Evolutionary conservation across 1,140 invertebrate species (phyloP), one percentile per base, ranked within the genome.

Genomic region (Ips nitidus): DNA sequence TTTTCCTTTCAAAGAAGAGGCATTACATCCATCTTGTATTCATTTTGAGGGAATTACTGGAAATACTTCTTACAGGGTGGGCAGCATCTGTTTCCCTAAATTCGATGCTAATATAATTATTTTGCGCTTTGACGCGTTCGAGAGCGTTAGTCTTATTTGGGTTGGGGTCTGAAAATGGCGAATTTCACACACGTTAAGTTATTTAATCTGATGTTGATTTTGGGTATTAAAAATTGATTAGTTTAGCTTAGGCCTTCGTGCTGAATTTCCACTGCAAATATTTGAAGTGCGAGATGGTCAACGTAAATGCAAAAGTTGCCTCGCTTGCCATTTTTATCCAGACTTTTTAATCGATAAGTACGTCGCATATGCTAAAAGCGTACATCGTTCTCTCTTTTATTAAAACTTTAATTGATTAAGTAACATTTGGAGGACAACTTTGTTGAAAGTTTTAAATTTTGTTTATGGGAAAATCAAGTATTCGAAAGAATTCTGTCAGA

Each of bases 401-500:
- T 22, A 22, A 22, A 22, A 22, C 22, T 22, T 22, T 6, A 50
- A 50, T 50, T 50, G 22, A 50, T 50, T 50, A 50, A 50, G 45
- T 6, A 50, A 50, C 45, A 59, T 42, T 5, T 59, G 4, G 6
- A 42, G 41, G 38, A 41, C 57, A 42, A 59, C 38, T 41, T 50
- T 50, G 38, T 37, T 36, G 38, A 41, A 50, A 50, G 45, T 38
- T 62, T 4, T 52, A 40, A 47, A 50, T 22, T 45, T 56, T 66
- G 65, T 66, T 66, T 66, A 59, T 66, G 56, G 43, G 65, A 66
- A 70, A 66, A 70, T 70, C 55, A 70, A 70, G 62, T 53, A 66
- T 70, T 70, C 53, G 52, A 61, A 70, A 70, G 57, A 65, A 70
- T 65, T 70, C 62, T 61, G 53, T 62, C 69, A 65, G 69, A 70